phyloP scores from a whole-genome alignment of 2,797 vertebrate species.

The Scyliorhinus canicula region DNA sequence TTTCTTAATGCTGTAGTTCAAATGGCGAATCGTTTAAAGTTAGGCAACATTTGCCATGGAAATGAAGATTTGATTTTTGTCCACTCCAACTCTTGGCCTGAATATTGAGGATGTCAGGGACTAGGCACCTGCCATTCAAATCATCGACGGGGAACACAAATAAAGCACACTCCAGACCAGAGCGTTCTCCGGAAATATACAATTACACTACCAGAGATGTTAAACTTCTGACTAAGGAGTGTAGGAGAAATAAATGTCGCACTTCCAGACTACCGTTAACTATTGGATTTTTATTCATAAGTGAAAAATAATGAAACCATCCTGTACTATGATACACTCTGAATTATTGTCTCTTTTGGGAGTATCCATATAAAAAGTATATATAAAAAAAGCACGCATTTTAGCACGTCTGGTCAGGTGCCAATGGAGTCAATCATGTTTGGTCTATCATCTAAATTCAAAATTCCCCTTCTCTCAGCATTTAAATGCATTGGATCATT shows the following conservation, averaged over 20 bases:
- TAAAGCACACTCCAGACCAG: not conserved
- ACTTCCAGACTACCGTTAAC: not conserved
- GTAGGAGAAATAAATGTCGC: not conserved
- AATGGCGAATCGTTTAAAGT: not conserved
- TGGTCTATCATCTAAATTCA: not conserved
- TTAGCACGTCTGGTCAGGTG: not conserved
- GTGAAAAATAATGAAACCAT: not conserved
- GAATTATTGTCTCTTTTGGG: not conserved
- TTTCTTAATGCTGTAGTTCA: not conserved
- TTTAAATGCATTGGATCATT: not conserved
- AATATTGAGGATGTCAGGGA: too few relatives aligned
- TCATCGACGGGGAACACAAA: not conserved
- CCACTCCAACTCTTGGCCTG: not conserved
- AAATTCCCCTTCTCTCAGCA: not conserved
- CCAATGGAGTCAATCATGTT: not conserved
- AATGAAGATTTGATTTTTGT: not conserved
- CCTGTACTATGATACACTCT: not conserved
- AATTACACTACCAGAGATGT: not conserved
- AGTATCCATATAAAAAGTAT: not conserved
- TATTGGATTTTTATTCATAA: slow-evolving; percentile 18
- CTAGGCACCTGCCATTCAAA: too few relatives aligned
- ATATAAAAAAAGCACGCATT: not conserved
- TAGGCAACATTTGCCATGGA: not conserved
- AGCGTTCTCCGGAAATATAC: not conserved
- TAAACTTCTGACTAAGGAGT: not conserved